Evolutionary conservation across 53 echinoderm and acorn worm species (phyloP).

Genomic region (Holothuria leucospilota): DNA sequence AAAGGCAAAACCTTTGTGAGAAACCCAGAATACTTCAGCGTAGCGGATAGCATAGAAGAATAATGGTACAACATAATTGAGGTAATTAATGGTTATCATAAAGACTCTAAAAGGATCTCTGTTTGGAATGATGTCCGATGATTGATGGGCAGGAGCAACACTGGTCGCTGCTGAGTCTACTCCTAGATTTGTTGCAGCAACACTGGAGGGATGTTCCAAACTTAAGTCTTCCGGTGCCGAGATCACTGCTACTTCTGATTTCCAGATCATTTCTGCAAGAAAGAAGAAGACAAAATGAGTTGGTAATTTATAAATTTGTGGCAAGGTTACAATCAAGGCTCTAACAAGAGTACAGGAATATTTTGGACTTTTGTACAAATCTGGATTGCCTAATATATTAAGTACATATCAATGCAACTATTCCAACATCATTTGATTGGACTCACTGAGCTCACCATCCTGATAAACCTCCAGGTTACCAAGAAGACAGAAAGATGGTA

Average conservation of each 20-base stretch:
- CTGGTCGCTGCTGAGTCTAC: neutral
- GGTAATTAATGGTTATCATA: slow-evolving; percentile 93
- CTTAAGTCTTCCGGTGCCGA: slow-evolving; percentile 3
- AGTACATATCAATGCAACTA: too few species aligned
- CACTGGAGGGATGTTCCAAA: neutral
- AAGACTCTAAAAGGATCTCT: slow-evolving; percentile 81
- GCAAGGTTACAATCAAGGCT: too few species aligned
- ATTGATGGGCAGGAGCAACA: neutral
- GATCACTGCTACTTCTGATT: slow-evolving; percentile 62
- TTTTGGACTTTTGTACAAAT: too few species aligned
- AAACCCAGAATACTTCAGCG: slow-evolving; percentile 96
- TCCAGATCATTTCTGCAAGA: slow-evolving; percentile 67
- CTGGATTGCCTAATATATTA: too few species aligned
- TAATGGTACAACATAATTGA: slow-evolving; percentile 91
- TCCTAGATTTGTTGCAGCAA: neutral
- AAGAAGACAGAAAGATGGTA: too few species aligned
- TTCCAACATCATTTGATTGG: too few species aligned
- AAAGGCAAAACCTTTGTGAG: slow-evolving; percentile 92
- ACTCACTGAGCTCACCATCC: too few species aligned
- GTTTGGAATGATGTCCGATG: slow-evolving; percentile 49
- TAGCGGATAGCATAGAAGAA: slow-evolving; percentile 94
- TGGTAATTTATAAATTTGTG: too few species aligned
- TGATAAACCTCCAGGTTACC: too few species aligned
- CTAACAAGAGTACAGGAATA: too few species aligned
- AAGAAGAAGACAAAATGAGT: too few species aligned